Evolutionary conservation across 2,888 invertebrate genomes (phyloP).

Genomic region (Tupiocoris notatus): DNA sequence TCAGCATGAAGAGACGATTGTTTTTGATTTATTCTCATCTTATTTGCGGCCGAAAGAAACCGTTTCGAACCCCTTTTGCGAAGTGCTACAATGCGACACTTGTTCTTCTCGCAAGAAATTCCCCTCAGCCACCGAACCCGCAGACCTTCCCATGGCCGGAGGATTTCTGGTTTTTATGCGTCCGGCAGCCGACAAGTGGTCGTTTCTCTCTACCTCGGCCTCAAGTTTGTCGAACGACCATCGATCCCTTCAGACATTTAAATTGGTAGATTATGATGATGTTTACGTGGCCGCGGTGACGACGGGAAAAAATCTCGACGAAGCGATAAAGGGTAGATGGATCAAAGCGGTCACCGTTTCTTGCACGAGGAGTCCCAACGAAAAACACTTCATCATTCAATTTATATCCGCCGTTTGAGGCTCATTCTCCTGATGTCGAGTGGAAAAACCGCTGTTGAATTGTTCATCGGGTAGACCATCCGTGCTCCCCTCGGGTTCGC

Average conservation of each 20-base stretch:
- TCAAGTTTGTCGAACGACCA: not conserved
- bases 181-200: not conserved
- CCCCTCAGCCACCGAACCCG: constrained; percentile 1
- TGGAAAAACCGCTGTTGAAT: constrained; percentile 3
- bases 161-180: not conserved
- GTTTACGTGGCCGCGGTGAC: constrained; percentile 16
- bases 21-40: constrained; percentile 33
- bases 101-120: not conserved
- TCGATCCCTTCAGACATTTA: constrained; percentile 21
- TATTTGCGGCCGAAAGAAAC: not conserved
- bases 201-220: not conserved
- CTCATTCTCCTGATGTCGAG: not conserved
- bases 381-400: constrained; percentile 37
- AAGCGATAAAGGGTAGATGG: constrained; percentile 29
- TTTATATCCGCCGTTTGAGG: constrained; percentile 13
- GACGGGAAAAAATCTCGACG: constrained; percentile 15
- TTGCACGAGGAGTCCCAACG: not conserved
- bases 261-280: constrained; percentile 41
- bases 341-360: constrained; percentile 24
- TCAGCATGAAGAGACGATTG: not conserved
- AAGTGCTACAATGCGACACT: constrained; percentile 29
- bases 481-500: not conserved
- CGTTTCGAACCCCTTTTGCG: not conserved
- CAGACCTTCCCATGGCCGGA: constrained; percentile 19
- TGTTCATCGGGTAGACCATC: not conserved